These are phyloP conservation scores for Spisula subtruncata DNA, from an alignment of 2,888 invertebrate species.

Conservation along the genomic window DNA sequence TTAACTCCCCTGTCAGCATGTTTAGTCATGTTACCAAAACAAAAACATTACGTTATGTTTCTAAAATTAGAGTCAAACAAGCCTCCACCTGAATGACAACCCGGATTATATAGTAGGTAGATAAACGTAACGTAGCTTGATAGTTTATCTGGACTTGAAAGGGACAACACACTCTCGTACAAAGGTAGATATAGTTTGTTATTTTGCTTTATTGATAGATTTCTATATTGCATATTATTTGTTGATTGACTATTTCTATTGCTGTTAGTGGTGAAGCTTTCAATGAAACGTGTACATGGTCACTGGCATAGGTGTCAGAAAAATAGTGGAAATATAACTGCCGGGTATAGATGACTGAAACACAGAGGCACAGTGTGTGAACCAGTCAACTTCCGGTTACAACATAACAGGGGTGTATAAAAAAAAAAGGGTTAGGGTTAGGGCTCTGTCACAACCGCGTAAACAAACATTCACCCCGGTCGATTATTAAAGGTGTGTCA, in stretches of 20 bases:
- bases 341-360: too few species aligned
- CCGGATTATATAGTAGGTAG: background rate
- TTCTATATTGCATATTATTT: background rate
- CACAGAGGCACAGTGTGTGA: too few species aligned
- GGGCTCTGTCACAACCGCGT: too few species aligned
- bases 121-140: background rate
- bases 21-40: background rate
- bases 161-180: background rate
- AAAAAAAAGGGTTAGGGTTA: too few species aligned
- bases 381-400: too few species aligned
- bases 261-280: background rate
- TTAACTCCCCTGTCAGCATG: background rate
- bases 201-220: too few species aligned
- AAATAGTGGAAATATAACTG: too few species aligned
- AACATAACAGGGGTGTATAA: too few species aligned
- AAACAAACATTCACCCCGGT: too few species aligned
- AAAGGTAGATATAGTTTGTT: background rate
- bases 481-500: too few species aligned
- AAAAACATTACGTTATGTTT: slow-evolving; percentile 17
- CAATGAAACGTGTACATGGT: background rate
- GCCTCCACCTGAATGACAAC: background rate
- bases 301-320: too few species aligned
- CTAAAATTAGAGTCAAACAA: slow-evolving; percentile 1
- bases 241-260: background rate
- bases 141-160: background rate